Evolutionary conservation across 2,113 vertebrate species (phyloP).

Genomic region (Mesoclemmys tuberculata): DNA sequence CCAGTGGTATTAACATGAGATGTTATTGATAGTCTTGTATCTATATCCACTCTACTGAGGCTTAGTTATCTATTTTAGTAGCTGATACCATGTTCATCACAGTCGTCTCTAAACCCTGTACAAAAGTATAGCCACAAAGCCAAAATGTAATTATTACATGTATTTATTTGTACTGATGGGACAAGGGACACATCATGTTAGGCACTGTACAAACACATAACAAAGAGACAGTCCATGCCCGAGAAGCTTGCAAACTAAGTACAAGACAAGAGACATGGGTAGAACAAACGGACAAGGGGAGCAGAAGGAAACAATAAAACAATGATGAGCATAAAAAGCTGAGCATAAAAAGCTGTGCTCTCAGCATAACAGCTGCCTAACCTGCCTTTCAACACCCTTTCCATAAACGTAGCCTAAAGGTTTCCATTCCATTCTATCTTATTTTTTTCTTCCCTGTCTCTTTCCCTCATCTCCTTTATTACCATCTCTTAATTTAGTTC

Average conservation of each 20-base stretch:
- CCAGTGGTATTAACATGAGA: not conserved
- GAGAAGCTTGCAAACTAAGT: not conserved
- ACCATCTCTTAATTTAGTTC: not conserved
- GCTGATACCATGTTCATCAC: fast-evolving
- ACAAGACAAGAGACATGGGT: not conserved
- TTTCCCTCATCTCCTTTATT: not conserved
- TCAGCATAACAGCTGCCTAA: not conserved
- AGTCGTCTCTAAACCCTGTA: not conserved
- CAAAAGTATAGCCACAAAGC: fast-evolving
- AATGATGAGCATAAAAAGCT: not conserved
- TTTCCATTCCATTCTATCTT: not conserved
- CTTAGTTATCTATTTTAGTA: not conserved
- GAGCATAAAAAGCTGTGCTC: not conserved
- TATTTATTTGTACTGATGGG: conserved; percentile 5
- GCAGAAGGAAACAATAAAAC: not conserved
- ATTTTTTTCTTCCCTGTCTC: not conserved
- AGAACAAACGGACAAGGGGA: not conserved
- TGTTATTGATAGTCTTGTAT: not conserved
- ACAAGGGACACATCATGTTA: not conserved
- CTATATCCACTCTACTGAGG: not conserved
- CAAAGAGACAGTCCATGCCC: conserved; percentile 16
- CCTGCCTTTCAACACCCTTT: not conserved
- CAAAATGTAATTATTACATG: not conserved
- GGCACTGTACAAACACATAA: not conserved
- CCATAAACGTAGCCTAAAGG: not conserved